Evolutionary conservation across 23 tunicate species (phyloP).

Genomic region (Aplidium turbinatum): DNA sequence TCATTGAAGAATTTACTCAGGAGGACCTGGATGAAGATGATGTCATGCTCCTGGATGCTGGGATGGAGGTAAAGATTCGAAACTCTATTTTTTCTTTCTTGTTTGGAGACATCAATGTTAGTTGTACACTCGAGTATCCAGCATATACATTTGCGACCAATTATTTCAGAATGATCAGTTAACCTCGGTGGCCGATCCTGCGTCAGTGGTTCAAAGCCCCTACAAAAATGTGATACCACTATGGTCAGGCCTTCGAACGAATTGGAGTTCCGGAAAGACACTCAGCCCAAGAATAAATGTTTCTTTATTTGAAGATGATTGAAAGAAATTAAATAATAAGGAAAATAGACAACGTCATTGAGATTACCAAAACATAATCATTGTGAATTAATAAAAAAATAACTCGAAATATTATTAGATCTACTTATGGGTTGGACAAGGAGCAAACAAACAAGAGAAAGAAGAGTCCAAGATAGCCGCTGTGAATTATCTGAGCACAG

Average conservation of each 20-base stretch:
- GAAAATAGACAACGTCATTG: no score
- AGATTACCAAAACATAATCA: background rate
- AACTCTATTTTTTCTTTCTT: no score
- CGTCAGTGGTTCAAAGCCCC: no score
- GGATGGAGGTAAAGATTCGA: constrained; percentile 59
- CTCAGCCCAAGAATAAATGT: background rate
- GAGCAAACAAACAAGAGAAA: constrained; percentile 78
- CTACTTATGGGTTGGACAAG: constrained; percentile 90
- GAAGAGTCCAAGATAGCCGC: constrained; percentile 82
- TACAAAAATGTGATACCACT: no score
- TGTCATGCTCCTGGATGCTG: constrained; percentile 91
- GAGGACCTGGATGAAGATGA: constrained; percentile 95
- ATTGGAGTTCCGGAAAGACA: no score
- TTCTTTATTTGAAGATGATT: background rate
- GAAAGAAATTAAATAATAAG: no score
- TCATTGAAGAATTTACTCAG: constrained; percentile 72
- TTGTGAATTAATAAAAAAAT: background rate
- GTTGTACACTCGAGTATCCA: no score
- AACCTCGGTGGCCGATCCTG: no score
- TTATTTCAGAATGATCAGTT: no score
- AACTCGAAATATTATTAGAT: constrained; percentile 8
- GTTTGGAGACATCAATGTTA: no score
- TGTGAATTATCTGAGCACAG: constrained; percentile 75
- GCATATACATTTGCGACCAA: no score
- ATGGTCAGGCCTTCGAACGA: no score